Evolutionary conservation across 2,888 invertebrate species (phyloP).

Genomic region (Polyommatus icarus): DNA sequence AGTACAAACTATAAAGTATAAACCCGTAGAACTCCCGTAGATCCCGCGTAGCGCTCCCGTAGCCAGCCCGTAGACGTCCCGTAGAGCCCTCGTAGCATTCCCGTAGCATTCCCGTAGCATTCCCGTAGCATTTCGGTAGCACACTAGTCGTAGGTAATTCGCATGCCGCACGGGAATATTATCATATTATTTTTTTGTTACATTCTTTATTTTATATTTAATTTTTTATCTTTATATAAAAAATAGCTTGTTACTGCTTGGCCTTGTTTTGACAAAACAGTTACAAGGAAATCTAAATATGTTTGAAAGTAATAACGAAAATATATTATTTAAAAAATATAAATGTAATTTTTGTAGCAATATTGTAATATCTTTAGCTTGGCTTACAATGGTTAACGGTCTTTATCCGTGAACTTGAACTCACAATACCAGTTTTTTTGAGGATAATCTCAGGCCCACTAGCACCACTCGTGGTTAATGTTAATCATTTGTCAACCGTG

Average conservation of each 20-base stretch:
- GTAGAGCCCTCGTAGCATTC: too few species aligned
- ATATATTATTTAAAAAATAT: too few species aligned
- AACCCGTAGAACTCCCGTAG: neutral
- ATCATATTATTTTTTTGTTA: neutral
- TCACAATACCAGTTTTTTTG: neutral
- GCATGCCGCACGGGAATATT: neutral
- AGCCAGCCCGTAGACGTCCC: neutral
- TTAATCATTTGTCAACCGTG: neutral
- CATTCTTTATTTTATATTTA: neutral
- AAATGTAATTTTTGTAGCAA: neutral
- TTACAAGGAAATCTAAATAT: too few species aligned
- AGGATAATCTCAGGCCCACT: neutral
- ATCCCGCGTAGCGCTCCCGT: neutral
- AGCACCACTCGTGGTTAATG: neutral
- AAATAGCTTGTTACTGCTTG: too few species aligned
- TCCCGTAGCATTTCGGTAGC: neutral
- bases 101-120: neutral
- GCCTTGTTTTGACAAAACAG: too few species aligned
- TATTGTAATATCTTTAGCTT: neutral
- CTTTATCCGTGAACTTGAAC: slow-evolving; percentile 6
- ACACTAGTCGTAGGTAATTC: neutral
- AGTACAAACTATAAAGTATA: too few species aligned
- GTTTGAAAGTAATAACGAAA: too few species aligned
- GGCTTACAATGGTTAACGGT: neutral
- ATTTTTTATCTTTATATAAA: too few species aligned